Conservation (phyloP, 2,113 vertebrate genomes). For the Poeciliopsis retropinna region DNA sequence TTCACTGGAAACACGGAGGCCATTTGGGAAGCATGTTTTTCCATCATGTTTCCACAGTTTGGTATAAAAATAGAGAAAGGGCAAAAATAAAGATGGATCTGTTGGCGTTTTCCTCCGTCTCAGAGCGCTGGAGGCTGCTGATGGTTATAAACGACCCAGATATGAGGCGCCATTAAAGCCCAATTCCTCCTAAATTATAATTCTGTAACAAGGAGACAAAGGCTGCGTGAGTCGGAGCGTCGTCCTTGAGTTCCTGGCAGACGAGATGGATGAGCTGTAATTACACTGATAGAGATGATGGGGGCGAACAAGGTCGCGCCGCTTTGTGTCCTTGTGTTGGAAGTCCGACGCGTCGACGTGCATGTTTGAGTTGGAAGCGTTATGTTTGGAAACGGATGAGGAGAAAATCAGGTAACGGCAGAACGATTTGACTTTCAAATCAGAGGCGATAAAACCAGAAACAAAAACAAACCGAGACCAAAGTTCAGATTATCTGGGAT, state of each 20-base stretch:
- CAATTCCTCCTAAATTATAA: constrained; percentile 60
- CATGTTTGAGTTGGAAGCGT: constrained; percentile 37
- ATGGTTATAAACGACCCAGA: constrained; percentile 68
- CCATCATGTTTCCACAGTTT: not conserved
- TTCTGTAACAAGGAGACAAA: constrained; percentile 41
- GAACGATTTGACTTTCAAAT: constrained; percentile 37
- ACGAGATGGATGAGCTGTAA: constrained; percentile 73
- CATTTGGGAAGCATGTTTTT: no score
- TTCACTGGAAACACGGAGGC: no score
- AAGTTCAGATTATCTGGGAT: not conserved
- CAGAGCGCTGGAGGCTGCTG: constrained; percentile 24
- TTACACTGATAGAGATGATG: constrained; percentile 71
- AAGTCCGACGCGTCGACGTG: constrained; percentile 9
- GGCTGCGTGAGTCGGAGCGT: constrained; percentile 12
- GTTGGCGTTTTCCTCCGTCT: constrained; percentile 29
- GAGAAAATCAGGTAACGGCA: constrained; percentile 4
- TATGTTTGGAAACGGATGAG: constrained; percentile 19
- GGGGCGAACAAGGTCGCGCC: constrained; percentile 63
- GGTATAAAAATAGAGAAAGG: constrained; percentile 3
- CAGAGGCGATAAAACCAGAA: not conserved
- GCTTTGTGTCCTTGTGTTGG: constrained; percentile 58
- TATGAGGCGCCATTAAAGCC: constrained; percentile 66
- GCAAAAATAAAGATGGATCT: constrained; percentile 52
- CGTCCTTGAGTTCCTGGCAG: constrained; percentile 71
- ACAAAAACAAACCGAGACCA: not conserved